Base-by-base conservation (phyloP, 92 coral and sea anemone genomes). In the Isaurus tuberculatus region DNA sequence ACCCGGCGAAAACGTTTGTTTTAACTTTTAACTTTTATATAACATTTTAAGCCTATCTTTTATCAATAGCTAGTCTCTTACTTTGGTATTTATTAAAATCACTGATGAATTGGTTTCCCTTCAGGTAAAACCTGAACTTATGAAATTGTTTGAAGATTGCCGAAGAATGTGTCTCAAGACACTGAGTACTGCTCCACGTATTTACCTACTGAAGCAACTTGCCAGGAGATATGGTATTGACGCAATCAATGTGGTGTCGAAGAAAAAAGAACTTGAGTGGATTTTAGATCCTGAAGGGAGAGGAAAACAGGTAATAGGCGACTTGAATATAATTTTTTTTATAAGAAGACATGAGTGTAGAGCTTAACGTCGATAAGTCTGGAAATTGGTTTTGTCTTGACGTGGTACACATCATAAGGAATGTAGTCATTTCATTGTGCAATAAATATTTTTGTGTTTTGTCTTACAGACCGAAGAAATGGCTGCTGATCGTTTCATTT, bases 171-270 rank as follows among this genome's bases (percentile, higher is more conserved):
- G 91, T 25, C 64, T 33, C 46, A 69, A 82, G 81, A 79, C 90
- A 49, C 55, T 72, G 28, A 80, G 81, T 79, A 71, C 88, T n/a
- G 86, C 83, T 8, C 93, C 93, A 22, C 87, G 90, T 4, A 44
- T 90, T 36, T 92, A 85, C 88, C 83, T 92, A 22, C 74, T 91
- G 70, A 92, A 91, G 63, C 97, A 91, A 79, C 79, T 92, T 71
- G 90, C 85, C 36, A 78, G 97, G 42, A 87, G 89, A 32, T 88
- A 68, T 83, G 97, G 97, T 73, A 90, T 75, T 43, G 88, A 89
- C n/a, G 86, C 87, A 37, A 84, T 92, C 48, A 73, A 81, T 27
- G 43, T 31, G 65, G 70, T 90, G 75, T 81, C 90, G 6, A 84
- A 68, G 55, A 79, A 65, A 22, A 87, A 58, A 32, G 92, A 86